Percentiles rank a stretch among this genome's conserved stretches.
These are phyloP conservation scores for Gallinago nigripennis DNA, from an alignment of 2,797 vertebrate species.

Conservation along the genomic window DNA sequence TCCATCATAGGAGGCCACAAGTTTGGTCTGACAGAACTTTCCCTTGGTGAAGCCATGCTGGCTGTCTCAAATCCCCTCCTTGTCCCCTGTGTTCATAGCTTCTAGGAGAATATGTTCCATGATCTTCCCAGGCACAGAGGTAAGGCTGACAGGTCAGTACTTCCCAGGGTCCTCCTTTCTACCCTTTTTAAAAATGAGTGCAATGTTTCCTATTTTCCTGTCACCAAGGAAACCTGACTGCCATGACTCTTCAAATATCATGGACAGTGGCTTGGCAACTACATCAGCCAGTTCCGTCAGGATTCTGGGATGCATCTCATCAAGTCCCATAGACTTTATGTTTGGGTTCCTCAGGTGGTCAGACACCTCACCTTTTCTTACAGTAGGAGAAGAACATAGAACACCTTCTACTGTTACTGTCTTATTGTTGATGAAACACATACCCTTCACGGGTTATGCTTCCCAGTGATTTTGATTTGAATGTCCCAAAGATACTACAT, in stretches of 20 bases:
- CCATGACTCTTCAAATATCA: neutral
- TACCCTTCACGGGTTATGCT: neutral
- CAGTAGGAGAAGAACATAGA: neutral
- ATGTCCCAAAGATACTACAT: neutral
- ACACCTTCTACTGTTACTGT: neutral
- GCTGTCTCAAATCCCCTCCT: neutral
- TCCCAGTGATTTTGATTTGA: neutral
- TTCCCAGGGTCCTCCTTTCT: neutral
- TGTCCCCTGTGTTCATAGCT: neutral
- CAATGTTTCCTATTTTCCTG: neutral
- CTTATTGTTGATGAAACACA: neutral
- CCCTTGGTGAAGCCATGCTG: neutral
- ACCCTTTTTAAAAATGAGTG: neutral
- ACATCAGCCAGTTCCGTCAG: neutral
- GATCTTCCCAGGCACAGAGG: neutral
- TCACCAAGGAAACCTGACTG: neutral
- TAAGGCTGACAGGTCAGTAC: rapidly evolving
- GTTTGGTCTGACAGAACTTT: neutral
- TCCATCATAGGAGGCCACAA: neutral
- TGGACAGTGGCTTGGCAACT: neutral
- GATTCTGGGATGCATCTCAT: rapidly evolving
- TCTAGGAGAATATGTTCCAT: neutral
- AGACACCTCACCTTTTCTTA: neutral
- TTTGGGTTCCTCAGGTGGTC: neutral
- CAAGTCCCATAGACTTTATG: neutral